phyloP scores from a whole-genome alignment of 2,888 invertebrate species.

The Parapristionchus giblindavisi region DNA sequence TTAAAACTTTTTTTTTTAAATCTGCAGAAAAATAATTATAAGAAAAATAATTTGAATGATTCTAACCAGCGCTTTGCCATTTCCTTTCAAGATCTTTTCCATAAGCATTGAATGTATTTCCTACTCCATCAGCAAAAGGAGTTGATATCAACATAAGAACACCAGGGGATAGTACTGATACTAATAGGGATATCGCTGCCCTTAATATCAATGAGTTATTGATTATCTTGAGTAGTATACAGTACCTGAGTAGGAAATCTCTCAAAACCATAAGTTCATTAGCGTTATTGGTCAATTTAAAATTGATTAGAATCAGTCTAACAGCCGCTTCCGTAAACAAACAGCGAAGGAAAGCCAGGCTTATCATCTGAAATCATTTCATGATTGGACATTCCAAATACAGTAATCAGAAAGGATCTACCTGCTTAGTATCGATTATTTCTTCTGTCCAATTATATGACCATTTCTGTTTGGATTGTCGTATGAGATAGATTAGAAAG shows the following conservation, averaged over 20 bases:
- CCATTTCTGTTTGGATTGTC: constrained; percentile 51
- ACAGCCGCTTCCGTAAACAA: constrained; percentile 47
- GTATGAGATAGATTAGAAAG: constrained; percentile 41
- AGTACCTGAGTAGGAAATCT: constrained; percentile 47
- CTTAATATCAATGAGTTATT: too few relatives aligned
- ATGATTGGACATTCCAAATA: neutral
- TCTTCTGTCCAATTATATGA: constrained; percentile 57
- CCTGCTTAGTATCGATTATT: constrained; percentile 43
- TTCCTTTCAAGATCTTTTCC: constrained; percentile 50
- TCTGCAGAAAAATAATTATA: too few relatives aligned
- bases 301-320: constrained; percentile 49
- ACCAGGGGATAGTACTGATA: constrained; percentile 49
- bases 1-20: too few relatives aligned
- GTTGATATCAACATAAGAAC: constrained; percentile 33
- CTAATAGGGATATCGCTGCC: constrained; percentile 44
- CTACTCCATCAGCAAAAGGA: constrained; percentile 21
- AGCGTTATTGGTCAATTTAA: constrained; percentile 42
- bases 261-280: constrained; percentile 45
- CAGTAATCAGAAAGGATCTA: constrained; percentile 7
- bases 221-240: neutral
- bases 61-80: constrained; percentile 56
- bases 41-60: too few relatives aligned
- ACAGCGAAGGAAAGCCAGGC: constrained; percentile 49
- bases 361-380: constrained; percentile 36
- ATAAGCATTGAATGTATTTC: constrained; percentile 50